Evolutionary conservation across 2,797 vertebrate genomes (phyloP), one percentile per base, ranked within the genome.

Genomic region (Eleutherodactylus coqui): DNA sequence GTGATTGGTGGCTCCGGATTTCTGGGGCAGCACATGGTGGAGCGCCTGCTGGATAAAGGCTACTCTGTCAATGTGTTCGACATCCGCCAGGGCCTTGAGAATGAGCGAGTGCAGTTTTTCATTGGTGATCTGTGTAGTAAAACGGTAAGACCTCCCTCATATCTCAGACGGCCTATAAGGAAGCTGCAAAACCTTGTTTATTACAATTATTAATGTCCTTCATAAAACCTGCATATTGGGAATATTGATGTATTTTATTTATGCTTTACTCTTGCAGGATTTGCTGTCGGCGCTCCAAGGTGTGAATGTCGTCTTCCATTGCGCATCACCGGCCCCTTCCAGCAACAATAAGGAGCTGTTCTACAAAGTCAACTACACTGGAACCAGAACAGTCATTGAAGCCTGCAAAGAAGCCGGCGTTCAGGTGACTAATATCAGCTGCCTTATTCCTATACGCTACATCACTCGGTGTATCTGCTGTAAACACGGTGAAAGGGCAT

Each of bases 1-100:
- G 98, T 99, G 41, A 96, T 99, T 0, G 98, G 98, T 0, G 98
- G 98, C 13, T 97, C 96, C 0, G 98, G 98, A 0, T 99, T 99
- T 92, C 92, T 99, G 69, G 98, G 98, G 4, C 95, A 95, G 91
- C 96, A 99, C 93, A 81, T 99, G 91, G 98, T 98, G 91, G 97
- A 99, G 91, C 95, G 93, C 89, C 92, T 99, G 77, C 70, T 99
- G 92, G 94, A 94, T 1, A 94, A 90, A 85, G 97, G 97, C 41
- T 99, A 98, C 47, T 6, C 79, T 0, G 97, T 99, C 14, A 96
- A 95, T 0, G 96, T 99, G 38, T 99, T 99, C 19, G 98, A 99
- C 90, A 95, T 98, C 83, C 95, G 89, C 0, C 94, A 97, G 92
- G 93, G 94, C 16, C 96, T 96, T 77, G 93, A 97, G 64, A 93